Conservation (phyloP, 2,797 vertebrate genomes). For the Anguilla anguilla region DNA sequence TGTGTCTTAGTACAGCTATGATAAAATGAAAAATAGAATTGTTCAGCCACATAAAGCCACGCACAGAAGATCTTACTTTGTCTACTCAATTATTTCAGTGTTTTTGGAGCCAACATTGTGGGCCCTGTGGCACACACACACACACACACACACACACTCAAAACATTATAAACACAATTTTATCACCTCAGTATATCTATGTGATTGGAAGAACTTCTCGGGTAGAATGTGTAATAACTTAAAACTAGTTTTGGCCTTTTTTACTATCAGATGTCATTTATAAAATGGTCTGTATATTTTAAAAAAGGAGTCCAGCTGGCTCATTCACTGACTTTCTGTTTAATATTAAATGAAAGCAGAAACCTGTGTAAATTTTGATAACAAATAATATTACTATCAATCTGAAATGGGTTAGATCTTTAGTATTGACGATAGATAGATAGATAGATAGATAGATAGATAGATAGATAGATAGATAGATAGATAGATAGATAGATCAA, state of each 20-base stretch:
- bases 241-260: neutral
- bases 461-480: neutral
- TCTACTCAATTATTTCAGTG: neutral
- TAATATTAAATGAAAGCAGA: neutral
- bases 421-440: too few relatives aligned
- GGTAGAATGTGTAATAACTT: neutral
- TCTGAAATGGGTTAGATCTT: neutral
- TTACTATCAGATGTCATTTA: neutral
- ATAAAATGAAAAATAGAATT: neutral
- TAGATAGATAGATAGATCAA: neutral
- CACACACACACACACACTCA: neutral
- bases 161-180: neutral
- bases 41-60: neutral
- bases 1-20: conserved; percentile 1
- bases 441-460: neutral
- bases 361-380: neutral
- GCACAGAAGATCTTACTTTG: neutral
- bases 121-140: neutral
- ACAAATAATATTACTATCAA: neutral
- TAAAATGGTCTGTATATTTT: neutral
- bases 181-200: neutral
- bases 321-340: neutral
- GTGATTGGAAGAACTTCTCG: neutral
- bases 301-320: neutral
- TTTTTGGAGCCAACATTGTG: neutral